Percentiles rank a stretch among this genome's conserved stretches.
These are phyloP conservation scores for Spisula subtruncata DNA, from an alignment of 2,888 invertebrate species.

Conservation along the genomic window DNA sequence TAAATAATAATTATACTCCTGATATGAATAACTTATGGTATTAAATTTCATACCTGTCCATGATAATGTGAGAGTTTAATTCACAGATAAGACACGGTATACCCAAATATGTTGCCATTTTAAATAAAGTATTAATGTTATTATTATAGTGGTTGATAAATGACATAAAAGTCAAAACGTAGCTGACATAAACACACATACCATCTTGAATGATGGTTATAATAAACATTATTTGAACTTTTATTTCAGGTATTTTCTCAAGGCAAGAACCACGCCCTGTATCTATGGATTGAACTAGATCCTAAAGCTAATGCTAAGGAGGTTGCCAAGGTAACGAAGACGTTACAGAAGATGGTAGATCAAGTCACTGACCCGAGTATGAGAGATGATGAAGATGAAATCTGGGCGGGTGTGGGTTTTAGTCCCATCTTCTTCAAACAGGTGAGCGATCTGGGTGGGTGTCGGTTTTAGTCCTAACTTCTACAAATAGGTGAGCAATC, in stretches of 20 bases:
- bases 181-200: too few species aligned
- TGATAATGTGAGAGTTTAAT: too few species aligned
- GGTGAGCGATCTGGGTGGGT: too few species aligned
- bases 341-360: slow-evolving; percentile 85
- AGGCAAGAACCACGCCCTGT: slow-evolving; percentile 87
- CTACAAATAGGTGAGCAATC: too few species aligned
- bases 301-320: slow-evolving; percentile 84
- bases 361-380: slow-evolving; percentile 83
- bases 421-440: slow-evolving; percentile 85
- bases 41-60: too few species aligned
- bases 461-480: too few species aligned
- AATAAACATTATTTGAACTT: background rate
- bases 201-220: too few species aligned
- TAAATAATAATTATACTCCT: too few species aligned
- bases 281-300: slow-evolving; percentile 86
- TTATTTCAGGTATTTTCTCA: slow-evolving; percentile 83
- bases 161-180: background rate
- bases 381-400: slow-evolving; percentile 85
- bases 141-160: background rate
- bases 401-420: slow-evolving; percentile 87
- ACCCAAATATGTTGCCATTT: too few species aligned
- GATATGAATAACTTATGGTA: too few species aligned
- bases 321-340: slow-evolving; percentile 83
- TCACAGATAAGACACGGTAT: too few species aligned
- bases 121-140: too few species aligned